A percentile compares a stretch with the other conserved stretches of the same genome.
These are phyloP conservation scores for Podarcis raffonei DNA, from an alignment of 2,113 vertebrate genomes.

Conservation along the genomic window DNA sequence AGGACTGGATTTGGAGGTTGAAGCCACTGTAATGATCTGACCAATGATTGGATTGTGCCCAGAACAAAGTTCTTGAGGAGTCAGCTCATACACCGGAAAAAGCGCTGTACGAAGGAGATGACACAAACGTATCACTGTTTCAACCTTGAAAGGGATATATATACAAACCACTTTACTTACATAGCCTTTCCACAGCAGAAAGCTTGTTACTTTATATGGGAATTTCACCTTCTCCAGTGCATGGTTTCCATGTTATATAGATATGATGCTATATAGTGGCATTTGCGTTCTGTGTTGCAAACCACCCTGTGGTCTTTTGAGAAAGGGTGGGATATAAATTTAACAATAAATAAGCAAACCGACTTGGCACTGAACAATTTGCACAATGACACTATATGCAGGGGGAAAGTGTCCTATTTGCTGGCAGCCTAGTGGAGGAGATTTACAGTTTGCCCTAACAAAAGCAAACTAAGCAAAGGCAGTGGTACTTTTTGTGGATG, in stretches of 20 bases:
- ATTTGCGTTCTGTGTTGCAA: too few species aligned
- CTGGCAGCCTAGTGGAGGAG: too few species aligned
- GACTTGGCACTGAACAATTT: too few species aligned
- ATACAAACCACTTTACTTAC: not conserved
- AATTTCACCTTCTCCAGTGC: not conserved
- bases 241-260: not conserved
- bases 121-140: not conserved
- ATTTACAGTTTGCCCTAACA: not conserved
- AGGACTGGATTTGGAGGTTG: not conserved
- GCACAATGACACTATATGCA: too few species aligned
- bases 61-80: conserved; percentile 4
- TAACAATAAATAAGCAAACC: too few species aligned
- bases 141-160: not conserved
- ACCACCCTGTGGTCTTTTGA: too few species aligned
- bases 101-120: not conserved
- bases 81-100: conserved; percentile 4
- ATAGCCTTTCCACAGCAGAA: conserved; percentile 12
- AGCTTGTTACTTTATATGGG: not conserved
- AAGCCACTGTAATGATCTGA: not conserved
- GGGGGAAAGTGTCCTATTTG: too few species aligned
- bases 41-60: not conserved
- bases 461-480: not conserved
- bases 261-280: too few species aligned
- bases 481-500: not conserved
- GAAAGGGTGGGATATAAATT: too few species aligned